Conservation (phyloP, 2,797 vertebrate species). For the Lepus townsendii region DNA sequence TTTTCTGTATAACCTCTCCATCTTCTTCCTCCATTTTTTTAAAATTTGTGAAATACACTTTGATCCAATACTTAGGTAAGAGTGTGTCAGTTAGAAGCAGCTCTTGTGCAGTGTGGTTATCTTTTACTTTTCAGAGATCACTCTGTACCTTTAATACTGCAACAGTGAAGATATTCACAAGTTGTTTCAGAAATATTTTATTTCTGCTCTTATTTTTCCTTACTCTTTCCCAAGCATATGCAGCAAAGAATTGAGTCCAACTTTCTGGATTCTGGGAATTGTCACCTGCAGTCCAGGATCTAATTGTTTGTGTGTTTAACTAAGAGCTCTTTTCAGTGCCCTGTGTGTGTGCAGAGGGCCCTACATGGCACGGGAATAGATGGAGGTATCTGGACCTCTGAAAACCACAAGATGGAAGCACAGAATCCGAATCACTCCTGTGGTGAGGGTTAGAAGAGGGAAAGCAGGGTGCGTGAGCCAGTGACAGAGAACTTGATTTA, state of each 20-base stretch:
- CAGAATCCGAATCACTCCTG: not conserved
- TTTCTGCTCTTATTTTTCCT: conserved; percentile 32
- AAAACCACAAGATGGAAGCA: not conserved
- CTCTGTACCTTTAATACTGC: not conserved
- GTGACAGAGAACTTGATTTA: not conserved
- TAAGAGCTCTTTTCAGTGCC: not conserved
- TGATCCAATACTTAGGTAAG: not conserved
- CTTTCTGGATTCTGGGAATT: conserved; percentile 7
- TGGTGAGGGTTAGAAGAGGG: not conserved
- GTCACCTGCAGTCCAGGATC: not conserved
- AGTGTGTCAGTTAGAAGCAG: not conserved
- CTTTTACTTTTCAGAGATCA: not conserved
- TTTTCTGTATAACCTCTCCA: not conserved
- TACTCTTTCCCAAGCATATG: not conserved
- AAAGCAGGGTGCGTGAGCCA: not conserved
- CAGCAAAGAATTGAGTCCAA: not conserved
- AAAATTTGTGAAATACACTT: not conserved
- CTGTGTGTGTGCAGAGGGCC: not conserved
- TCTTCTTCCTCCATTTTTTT: not conserved
- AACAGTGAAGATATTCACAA: not conserved
- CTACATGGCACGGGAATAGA: not conserved
- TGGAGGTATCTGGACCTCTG: not conserved
- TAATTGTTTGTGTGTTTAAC: not conserved
- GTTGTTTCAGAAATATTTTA: not conserved
- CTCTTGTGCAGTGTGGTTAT: not conserved